Conservation (phyloP, 2,113 vertebrate species). For the Aegypius monachus region DNA sequence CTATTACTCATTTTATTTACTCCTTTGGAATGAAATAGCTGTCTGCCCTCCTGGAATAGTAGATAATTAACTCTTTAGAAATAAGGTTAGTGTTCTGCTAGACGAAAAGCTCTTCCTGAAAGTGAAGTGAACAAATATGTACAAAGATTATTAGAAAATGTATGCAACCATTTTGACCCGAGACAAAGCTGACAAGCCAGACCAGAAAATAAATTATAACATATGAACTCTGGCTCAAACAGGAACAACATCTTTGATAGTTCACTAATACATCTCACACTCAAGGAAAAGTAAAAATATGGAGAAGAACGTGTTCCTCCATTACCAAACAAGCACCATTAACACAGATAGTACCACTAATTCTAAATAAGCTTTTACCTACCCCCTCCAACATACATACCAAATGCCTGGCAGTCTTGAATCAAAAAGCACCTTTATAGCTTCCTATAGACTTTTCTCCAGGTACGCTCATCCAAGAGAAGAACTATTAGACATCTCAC, state of each 20-base stretch:
- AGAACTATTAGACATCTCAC: neutral
- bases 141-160: conserved; percentile 26
- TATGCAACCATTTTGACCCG: neutral
- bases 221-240: neutral
- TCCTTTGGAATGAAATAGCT: conserved; percentile 38
- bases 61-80: conserved; percentile 65
- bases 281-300: neutral
- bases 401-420: neutral
- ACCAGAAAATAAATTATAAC: neutral
- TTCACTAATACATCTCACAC: neutral
- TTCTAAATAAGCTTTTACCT: neutral
- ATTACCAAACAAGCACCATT: neutral
- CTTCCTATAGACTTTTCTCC: neutral
- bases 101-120: conserved; percentile 21
- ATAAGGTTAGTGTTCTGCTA: conserved; percentile 13
- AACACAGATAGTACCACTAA: neutral
- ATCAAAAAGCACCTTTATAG: neutral
- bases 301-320: neutral
- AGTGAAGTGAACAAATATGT: conserved; percentile 42
- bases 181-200: neutral
- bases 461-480: neutral
- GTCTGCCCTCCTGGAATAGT: conserved; percentile 1
- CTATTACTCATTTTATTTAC: conserved; percentile 54
- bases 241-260: neutral
- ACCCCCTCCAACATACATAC: conserved; percentile 4